Evolutionary conservation across 2,113 vertebrate species (phyloP).

Genomic region (Coptodon bakossiorum): DNA sequence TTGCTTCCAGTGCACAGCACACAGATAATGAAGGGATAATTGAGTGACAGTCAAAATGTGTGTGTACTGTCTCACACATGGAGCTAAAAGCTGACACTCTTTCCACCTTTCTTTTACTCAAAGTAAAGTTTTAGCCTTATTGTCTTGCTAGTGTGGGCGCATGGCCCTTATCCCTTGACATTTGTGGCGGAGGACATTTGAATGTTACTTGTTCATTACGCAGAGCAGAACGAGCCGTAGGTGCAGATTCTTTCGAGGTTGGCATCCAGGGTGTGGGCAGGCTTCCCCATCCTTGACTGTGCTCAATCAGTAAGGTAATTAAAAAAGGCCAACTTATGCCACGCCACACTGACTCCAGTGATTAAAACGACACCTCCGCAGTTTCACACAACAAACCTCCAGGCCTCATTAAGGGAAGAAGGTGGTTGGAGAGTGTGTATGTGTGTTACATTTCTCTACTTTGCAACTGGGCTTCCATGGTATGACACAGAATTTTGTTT

Average conservation of each 20-base stretch:
- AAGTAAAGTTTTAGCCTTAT: not conserved
- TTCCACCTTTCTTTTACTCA: not conserved
- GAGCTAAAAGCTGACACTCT: not conserved
- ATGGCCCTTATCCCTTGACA: not conserved
- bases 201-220: conserved; percentile 49
- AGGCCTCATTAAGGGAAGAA: conserved; percentile 36
- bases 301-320: conserved; percentile 68
- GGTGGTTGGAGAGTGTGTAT: not conserved
- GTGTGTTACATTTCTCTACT: not conserved
- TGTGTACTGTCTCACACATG: not conserved
- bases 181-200: conserved; percentile 37
- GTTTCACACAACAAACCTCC: conserved; percentile 56
- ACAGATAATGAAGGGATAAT: not conserved
- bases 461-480: not conserved
- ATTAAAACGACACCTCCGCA: conserved; percentile 70
- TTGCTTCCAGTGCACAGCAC: not conserved
- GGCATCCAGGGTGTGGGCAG: conserved; percentile 44
- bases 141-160: not conserved
- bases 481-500: not conserved
- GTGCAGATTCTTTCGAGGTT: conserved; percentile 21
- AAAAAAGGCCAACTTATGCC: conserved; percentile 67
- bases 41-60: not conserved
- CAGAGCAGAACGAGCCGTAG: conserved; percentile 1
- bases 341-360: conserved; percentile 63
- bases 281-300: conserved; percentile 58